Evolutionary conservation across 1,140 invertebrate genomes (phyloP), one percentile per base, ranked within the genome.

Genomic region (Bombus ignitus): DNA sequence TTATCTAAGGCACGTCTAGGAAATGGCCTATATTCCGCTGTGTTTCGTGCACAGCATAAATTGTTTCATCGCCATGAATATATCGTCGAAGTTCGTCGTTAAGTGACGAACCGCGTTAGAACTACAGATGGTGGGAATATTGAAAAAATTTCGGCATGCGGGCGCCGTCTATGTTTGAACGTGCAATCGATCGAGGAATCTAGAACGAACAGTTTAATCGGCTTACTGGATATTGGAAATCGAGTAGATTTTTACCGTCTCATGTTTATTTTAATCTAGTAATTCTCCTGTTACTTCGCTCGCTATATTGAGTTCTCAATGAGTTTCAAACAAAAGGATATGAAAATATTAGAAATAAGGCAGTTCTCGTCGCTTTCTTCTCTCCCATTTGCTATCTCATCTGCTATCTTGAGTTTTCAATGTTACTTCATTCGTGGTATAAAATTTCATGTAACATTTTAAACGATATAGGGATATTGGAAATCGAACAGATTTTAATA

Each of bases 31-130:
- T 73, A 72, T 81, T 73, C 68, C 53, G 47, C 2, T 59, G 68
- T 81, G 68, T 81, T 81, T 81, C 79, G 79, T 81, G 68, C 79
- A 9, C 18, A 18, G 79, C 37, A 81, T 72, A 72, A 81, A 59
- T 81, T 81, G 79, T 73, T 72, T 72, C 70, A 73, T 81, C 79
- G 28, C 18, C 37, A 22, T 80, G 78, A 70, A 53, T 53, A 71
- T 72, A 76, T 59, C 68, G 53, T 0, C 12, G 10, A 59, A 72
- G n/a, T 44, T 57, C 18, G 35, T 5, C n/a, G 44, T 72, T 73
- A 71, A 81, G 44, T n/a, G 44, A 35, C 35, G 44, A n/a, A 44
- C 53, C 32, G 12, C 22, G 13, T 13, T 42, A 13, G 28, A 18
- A 22, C 32, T 12, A 8, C 9, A n/a, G 15, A 28, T n/a, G 28